These are phyloP conservation scores for Ostrea edulis DNA, from an alignment of 1,140 invertebrate genomes.

Conservation along the genomic window DNA sequence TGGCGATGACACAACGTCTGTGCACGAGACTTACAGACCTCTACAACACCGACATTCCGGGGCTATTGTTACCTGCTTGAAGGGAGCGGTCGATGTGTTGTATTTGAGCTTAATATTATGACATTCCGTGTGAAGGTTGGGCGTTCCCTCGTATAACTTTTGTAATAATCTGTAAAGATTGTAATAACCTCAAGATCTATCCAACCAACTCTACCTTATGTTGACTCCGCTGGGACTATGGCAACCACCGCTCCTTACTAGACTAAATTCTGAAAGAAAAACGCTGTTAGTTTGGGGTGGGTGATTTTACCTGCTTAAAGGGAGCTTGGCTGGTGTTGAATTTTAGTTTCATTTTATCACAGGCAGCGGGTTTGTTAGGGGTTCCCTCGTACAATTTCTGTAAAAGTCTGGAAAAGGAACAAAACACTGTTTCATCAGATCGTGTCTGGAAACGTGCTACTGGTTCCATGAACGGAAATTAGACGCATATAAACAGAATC, in stretches of 20 bases:
- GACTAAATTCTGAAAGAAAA: slow-evolving; percentile 15
- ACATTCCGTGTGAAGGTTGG: slow-evolving; percentile 62
- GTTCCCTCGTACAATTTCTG: slow-evolving; percentile 64
- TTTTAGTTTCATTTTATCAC: slow-evolving; percentile 58
- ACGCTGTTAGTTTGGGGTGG: not conserved
- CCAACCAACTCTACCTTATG: not conserved
- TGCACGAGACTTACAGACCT: not conserved
- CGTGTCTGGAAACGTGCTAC: not conserved
- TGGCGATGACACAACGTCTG: not conserved
- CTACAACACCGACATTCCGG: not conserved
- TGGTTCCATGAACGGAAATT: not conserved
- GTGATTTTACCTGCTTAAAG: slow-evolving; percentile 68
- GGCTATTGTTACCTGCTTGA: slow-evolving; percentile 66
- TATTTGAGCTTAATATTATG: slow-evolving; percentile 57
- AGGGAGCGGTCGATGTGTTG: slow-evolving; percentile 59
- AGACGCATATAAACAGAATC: not conserved
- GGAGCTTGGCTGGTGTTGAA: slow-evolving; percentile 55
- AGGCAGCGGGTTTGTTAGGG: slow-evolving; percentile 62
- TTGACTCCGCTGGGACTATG: not conserved
- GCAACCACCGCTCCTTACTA: slow-evolving; percentile 9
- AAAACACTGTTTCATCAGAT: not conserved
- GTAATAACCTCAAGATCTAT: not conserved
- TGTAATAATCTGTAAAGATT: slow-evolving; percentile 61
- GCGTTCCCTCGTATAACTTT: slow-evolving; percentile 64
- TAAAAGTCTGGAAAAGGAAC: slow-evolving; percentile 58